Percentiles rank a stretch among this genome's conserved stretches.
Conservation (phyloP, 2,888 invertebrate species). For the Orthosia gothica region DNA sequence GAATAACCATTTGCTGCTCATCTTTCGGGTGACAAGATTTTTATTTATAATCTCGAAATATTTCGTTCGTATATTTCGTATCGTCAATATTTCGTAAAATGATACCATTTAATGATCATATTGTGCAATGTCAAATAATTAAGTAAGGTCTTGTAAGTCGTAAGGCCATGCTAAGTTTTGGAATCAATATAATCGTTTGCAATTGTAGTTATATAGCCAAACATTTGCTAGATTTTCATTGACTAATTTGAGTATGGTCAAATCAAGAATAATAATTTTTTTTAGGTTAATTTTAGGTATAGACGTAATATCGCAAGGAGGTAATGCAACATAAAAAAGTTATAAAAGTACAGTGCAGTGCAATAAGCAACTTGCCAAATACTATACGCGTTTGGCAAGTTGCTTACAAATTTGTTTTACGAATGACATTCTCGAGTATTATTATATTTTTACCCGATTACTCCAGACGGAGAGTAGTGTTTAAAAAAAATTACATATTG, state of each 20-base stretch:
- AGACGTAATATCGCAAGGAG: not conserved
- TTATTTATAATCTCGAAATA: constrained; percentile 1
- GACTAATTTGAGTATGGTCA: not conserved
- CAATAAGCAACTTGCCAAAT: no score
- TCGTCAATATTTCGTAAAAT: constrained; percentile 4
- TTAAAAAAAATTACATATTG: not conserved
- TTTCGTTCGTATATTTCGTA: constrained; percentile 2
- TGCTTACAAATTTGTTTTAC: no score
- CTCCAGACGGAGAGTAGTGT: not conserved
- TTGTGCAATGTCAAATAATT: not conserved
- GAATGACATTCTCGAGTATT: no score
- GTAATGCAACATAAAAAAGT: not conserved
- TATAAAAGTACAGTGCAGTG: no score
- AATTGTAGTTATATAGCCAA: not conserved
- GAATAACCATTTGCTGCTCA: constrained; percentile 12
- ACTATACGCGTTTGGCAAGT: no score
- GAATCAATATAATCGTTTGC: constrained; percentile 3
- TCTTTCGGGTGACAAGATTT: not conserved
- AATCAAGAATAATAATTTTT: not conserved
- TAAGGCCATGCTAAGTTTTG: not conserved
- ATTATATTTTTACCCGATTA: not conserved
- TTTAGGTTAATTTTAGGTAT: not conserved
- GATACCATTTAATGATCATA: not conserved
- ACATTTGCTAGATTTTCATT: constrained; percentile 3
- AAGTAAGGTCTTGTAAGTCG: not conserved